Base-by-base conservation (phyloP, 2,888 invertebrate species). In the Chrysolina haemoptera region DNA sequence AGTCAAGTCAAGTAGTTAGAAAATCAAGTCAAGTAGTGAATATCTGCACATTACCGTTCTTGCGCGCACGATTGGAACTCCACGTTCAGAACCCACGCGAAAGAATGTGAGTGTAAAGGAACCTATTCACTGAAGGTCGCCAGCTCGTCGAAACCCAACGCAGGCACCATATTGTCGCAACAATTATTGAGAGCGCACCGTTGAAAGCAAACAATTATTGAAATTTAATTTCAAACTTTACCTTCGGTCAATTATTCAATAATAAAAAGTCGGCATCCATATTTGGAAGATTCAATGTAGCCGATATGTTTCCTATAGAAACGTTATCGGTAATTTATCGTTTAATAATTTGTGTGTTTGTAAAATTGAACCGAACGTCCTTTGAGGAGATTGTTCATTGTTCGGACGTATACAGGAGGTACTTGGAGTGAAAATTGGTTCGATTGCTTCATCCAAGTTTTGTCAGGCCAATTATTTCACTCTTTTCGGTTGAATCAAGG, bases 241-340 rank as follows among this genome's bases (percentile, higher is more conserved):
- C 74, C 74, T 74, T 74, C 74, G 43, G 63, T 48, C 16, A 20
- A 40, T 74, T 62, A 71, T 65, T 71, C 71, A 71, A 68, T 64
- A 70, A 71, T 71, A 71, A 68, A 64, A 77, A 75, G 67, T 75
- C 70, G 69, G 66, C 62, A 69, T 73, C 77, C 77, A 70, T 77
- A 73, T 77, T 71, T 73, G 75, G 77, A 73, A 70, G 64, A 75
- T 66, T 64, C 69, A 75, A 75, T 75, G 68, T 27, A 59, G 63
- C 18, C 65, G 46, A 62, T 71, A 68, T 68, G 40, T 74, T 71
- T 71, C 62, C 48, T 43, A 50, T 48, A 16, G 59, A 68, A 70
- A 74, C 67, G 55, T 68, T 63, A 41, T 46, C 50, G 16, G 20
- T 67, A 16, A 67, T 40, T 55, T 67, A 65, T 65, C 20, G 59